Conservation (phyloP, 1,140 invertebrate genomes). For the Drosophila eugracilis region DNA sequence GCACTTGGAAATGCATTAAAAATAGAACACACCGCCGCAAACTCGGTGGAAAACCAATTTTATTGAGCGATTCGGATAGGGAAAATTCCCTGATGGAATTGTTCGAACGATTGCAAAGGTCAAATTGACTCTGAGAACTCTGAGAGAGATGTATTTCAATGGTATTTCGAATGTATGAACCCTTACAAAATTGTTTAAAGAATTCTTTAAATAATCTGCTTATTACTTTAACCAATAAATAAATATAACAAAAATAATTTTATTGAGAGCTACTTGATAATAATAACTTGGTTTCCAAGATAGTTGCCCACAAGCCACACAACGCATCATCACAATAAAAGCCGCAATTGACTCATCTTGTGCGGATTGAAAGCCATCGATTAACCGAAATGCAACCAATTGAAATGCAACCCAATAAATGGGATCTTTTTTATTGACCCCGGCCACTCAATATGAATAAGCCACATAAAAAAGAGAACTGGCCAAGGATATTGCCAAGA, state of each 20-base stretch:
- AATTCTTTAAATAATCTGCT: too few relatives aligned
- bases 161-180: too few relatives aligned
- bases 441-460: slow-evolving; percentile 10
- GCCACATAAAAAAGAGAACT: slow-evolving; percentile 1
- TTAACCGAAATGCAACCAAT: slow-evolving; percentile 10
- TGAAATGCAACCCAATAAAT: slow-evolving; percentile 22
- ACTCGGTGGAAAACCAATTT: slow-evolving; percentile 2
- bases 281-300: neutral
- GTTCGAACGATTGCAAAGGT: slow-evolving; percentile 7
- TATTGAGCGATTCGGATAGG: slow-evolving; percentile 3
- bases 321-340: neutral
- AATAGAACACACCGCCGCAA: neutral
- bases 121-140: slow-evolving; percentile 12
- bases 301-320: neutral
- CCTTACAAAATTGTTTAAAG: too few relatives aligned
- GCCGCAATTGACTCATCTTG: neutral
- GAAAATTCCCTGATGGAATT: slow-evolving; percentile 8
- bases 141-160: neutral
- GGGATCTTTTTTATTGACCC: slow-evolving; percentile 11
- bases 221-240: neutral
- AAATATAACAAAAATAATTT: neutral
- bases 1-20: slow-evolving; percentile 44
- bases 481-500: slow-evolving; percentile 7
- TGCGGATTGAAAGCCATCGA: neutral
- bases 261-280: neutral